Evolutionary conservation across 30 jellyfish, hydroid and myxozoan genomes (phyloP).

Genomic region (Turritopsis dohrnii): DNA sequence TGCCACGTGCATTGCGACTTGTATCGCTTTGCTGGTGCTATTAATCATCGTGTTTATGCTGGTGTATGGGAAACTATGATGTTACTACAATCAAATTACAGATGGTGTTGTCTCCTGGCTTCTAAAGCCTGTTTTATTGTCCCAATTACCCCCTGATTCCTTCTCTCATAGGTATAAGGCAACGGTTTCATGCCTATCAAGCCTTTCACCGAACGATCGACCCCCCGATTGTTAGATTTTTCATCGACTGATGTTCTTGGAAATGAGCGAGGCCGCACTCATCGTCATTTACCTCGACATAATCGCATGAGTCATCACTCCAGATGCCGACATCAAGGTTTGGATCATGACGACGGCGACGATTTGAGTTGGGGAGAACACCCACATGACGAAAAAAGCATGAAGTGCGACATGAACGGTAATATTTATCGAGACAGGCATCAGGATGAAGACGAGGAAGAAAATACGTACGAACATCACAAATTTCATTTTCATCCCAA

Average conservation of each 20-base stretch:
- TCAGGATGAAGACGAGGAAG: slow-evolving; percentile 12
- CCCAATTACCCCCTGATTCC: not conserved
- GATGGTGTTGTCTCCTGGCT: not conserved
- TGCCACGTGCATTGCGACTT: not conserved
- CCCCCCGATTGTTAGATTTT: not conserved
- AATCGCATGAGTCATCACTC: slow-evolving; percentile 6
- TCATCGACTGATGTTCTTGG: not conserved
- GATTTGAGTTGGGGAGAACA: not conserved
- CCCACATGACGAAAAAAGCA: slow-evolving; percentile 6
- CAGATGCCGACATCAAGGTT: slow-evolving; percentile 6
- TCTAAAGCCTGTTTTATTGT: not conserved
- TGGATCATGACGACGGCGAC: slow-evolving; percentile 4
- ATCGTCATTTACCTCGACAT: slow-evolving; percentile 10
- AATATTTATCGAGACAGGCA: not conserved
- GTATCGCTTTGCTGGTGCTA: slow-evolving; percentile 6
- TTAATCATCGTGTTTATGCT: slow-evolving; percentile 1
- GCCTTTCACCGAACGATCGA: not conserved
- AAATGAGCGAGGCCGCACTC: not conserved
- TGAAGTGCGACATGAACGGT: slow-evolving; percentile 15
- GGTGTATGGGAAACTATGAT: slow-evolving; percentile 28
- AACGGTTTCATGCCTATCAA: not conserved
- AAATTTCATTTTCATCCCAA: slow-evolving; percentile 13
- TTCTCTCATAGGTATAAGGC: not conserved
- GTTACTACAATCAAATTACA: too few relatives aligned
- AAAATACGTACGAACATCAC: not conserved